Conservation (phyloP, 2,888 invertebrate species). For the Pheosia gnoma region DNA sequence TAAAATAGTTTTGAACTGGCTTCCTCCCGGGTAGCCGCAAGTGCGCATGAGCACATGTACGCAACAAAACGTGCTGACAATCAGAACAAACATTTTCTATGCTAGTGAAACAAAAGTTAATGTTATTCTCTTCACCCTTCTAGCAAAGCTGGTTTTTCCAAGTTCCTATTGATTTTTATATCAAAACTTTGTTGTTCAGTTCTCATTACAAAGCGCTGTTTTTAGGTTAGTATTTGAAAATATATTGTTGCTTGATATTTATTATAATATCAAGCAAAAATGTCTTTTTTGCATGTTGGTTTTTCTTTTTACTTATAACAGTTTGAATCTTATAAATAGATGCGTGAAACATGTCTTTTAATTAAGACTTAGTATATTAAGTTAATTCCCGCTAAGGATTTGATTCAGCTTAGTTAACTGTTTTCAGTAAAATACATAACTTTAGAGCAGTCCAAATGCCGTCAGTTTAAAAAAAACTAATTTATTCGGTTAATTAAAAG, state of each 20-base stretch:
- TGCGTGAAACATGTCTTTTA: not conserved
- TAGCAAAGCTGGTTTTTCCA: not conserved
- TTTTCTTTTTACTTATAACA: not conserved
- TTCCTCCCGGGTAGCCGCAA: too few relatives aligned
- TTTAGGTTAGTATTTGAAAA: too few relatives aligned
- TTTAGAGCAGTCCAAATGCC: not conserved
- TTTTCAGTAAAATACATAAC: not conserved
- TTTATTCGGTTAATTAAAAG: too few relatives aligned
- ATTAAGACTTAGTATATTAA: not conserved
- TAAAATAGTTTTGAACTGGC: too few relatives aligned
- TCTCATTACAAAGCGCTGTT: not conserved
- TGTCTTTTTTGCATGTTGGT: constrained; percentile 1
- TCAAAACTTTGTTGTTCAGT: not conserved
- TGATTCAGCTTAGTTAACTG: not conserved
- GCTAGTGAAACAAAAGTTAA: not conserved
- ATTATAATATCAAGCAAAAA: not conserved
- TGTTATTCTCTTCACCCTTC: not conserved
- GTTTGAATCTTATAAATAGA: not conserved
- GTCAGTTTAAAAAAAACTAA: too few relatives aligned
- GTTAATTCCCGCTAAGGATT: not conserved
- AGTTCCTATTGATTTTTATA: constrained; percentile 2
- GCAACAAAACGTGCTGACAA: not conserved
- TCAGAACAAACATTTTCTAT: not conserved
- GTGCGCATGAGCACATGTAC: too few relatives aligned
- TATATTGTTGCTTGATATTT: too few relatives aligned